These are phyloP conservation scores for Crypturellus undulatus DNA, from an alignment of 2,113 vertebrate species.

Conservation along the genomic window DNA sequence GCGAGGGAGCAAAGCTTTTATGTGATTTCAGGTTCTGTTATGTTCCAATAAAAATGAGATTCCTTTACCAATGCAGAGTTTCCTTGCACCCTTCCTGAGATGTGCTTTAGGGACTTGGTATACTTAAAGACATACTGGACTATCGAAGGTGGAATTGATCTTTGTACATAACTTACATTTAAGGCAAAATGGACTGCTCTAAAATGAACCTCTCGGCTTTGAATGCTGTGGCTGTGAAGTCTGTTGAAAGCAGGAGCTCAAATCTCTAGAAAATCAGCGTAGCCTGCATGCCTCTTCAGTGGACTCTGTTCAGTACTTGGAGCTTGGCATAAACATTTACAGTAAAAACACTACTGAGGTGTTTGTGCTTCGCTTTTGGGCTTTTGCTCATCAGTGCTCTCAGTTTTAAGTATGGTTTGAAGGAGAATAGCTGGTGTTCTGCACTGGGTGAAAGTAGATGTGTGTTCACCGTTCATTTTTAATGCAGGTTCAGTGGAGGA, in stretches of 20 bases:
- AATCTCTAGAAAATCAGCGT: not conserved
- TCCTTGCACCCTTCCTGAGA: not conserved
- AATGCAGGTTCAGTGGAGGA: not conserved
- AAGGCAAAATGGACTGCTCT: not conserved
- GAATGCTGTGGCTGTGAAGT: not conserved
- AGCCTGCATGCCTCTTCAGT: not conserved
- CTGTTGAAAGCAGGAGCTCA: not conserved
- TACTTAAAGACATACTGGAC: not conserved
- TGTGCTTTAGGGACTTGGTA: not conserved
- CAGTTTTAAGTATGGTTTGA: not conserved
- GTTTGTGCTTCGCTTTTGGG: not conserved
- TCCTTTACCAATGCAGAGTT: not conserved
- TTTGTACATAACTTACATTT: not conserved
- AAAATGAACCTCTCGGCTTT: not conserved
- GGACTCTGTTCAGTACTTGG: not conserved
- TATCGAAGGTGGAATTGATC: not conserved
- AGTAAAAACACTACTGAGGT: not conserved
- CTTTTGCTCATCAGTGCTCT: not conserved
- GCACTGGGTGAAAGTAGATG: not conserved
- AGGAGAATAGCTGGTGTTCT: not conserved
- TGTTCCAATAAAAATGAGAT: not conserved
- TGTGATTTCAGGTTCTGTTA: not conserved
- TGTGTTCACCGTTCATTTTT: not conserved
- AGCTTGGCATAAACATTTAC: not conserved
- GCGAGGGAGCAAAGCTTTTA: not conserved